Conservation (phyloP, 2,888 invertebrate species). For the Melanostoma scalare region DNA sequence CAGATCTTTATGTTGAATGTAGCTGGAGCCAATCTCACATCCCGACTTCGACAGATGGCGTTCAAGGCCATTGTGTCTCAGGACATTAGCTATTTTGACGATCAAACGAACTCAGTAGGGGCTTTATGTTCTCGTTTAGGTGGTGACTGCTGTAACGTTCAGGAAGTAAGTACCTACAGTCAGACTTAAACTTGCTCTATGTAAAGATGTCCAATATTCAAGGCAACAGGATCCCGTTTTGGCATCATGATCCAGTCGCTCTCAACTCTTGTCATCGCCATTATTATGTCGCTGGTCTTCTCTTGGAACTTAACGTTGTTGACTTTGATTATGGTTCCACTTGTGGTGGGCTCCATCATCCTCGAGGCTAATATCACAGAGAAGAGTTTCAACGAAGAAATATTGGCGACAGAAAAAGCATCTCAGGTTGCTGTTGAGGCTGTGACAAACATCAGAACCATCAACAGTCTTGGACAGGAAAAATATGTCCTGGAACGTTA, state of each 20-base stretch:
- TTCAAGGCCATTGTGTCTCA: slow-evolving; percentile 87
- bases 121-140: slow-evolving; percentile 87
- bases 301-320: slow-evolving; percentile 89
- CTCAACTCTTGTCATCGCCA: slow-evolving; percentile 86
- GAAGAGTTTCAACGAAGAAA: slow-evolving; percentile 84
- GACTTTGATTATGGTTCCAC: slow-evolving; percentile 86
- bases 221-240: slow-evolving; percentile 88
- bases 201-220: slow-evolving; percentile 21
- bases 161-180: slow-evolving; percentile 83
- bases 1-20: slow-evolving; percentile 89
- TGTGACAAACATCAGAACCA: slow-evolving; percentile 88
- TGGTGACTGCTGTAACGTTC: slow-evolving; percentile 88
- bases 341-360: slow-evolving; percentile 86
- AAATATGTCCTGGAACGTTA: slow-evolving; percentile 85
- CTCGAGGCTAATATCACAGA: slow-evolving; percentile 86
- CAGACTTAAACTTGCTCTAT: neutral
- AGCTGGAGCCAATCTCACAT: slow-evolving; percentile 90
- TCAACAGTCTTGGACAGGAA: slow-evolving; percentile 87
- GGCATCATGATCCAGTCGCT: slow-evolving; percentile 87
- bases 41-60: slow-evolving; percentile 83
- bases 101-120: slow-evolving; percentile 87
- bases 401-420: slow-evolving; percentile 86
- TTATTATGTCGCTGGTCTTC: slow-evolving; percentile 85
- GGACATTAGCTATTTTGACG: slow-evolving; percentile 90
- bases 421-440: slow-evolving; percentile 89